Base-by-base conservation (phyloP, 2,113 vertebrate genomes). In the Salvelinus fontinalis region DNA sequence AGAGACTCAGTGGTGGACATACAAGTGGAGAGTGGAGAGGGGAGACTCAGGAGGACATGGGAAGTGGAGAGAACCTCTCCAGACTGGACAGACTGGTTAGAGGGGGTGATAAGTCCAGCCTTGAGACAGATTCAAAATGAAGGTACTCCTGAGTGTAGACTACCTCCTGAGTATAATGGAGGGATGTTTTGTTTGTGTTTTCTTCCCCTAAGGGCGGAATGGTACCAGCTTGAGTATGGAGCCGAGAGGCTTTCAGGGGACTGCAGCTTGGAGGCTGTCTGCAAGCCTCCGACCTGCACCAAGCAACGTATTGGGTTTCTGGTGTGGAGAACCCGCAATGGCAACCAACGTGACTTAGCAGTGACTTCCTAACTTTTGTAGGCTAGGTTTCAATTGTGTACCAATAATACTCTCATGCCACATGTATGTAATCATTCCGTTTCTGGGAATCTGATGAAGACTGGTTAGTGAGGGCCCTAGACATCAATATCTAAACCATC, bases 291-390 rank as follows among this genome's bases (percentile, higher is more conserved):
- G 39, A 14, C 49, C 12, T 75, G 66, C 57, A 44, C 9, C 7
- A 11, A 8, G n/a, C 7, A n/a, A 4, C 4, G 44, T 65, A 31
- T 60, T 51, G 73, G 59, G 67, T 70, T 79, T 75, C 78, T 71
- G 39, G 57, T 54, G 71, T 57, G 31, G 71, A 51, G 20, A 73
- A 73, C 67, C 60, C 66, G 39, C 60, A 51, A 26, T 67, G 62
- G 62, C 27, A 67, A 26, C 71, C 22, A 54, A 18, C 66, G 64
- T 67, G 70, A 51, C 34, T 71, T 27, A 22, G 44, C 26, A 48
- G n/a, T 22, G 11, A 44, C 34, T 54, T 59, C 59, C 22, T 60
- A 54, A 66, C 57, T 71, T 22, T 34, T 62, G 12, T 70, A 60
- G 59, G 29, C 13, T 31, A 54, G 9, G 29, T 27, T 51, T 66